phyloP scores from a whole-genome alignment of 2,113 vertebrate genomes.

The Petroica traversi region DNA sequence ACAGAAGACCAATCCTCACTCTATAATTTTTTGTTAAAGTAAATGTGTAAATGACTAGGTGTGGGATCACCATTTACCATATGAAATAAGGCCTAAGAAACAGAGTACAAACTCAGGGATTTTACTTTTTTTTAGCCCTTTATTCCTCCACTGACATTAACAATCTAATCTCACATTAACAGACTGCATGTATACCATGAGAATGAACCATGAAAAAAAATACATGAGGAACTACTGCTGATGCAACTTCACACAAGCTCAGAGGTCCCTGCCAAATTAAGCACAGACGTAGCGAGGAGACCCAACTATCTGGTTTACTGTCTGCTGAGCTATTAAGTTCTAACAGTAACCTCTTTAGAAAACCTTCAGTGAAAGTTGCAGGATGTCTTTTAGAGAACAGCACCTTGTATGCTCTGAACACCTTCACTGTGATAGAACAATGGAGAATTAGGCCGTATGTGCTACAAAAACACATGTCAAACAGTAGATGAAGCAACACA shows the following conservation, averaged over 20 bases:
- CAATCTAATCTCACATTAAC: background rate
- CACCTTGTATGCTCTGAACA: background rate
- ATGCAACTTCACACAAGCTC: background rate
- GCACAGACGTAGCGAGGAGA: background rate
- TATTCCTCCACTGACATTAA: background rate
- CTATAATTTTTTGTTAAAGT: background rate
- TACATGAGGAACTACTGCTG: background rate
- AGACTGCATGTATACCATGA: background rate
- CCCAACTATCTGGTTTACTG: background rate
- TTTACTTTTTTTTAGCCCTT: background rate
- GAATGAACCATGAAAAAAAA: background rate
- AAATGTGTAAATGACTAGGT: background rate
- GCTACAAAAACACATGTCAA: background rate
- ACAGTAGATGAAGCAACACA: background rate
- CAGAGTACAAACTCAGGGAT: background rate
- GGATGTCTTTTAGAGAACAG: background rate
- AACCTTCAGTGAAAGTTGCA: background rate
- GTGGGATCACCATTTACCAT: background rate
- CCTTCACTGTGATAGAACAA: background rate
- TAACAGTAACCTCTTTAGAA: background rate
- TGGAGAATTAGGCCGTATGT: fast-evolving
- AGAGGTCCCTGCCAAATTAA: background rate
- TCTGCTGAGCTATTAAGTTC: constrained; percentile 2
- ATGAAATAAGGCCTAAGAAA: background rate
- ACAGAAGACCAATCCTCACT: background rate